Evolutionary conservation across 2,113 vertebrate genomes (phyloP).

Genomic region (Heliornis fulica): DNA sequence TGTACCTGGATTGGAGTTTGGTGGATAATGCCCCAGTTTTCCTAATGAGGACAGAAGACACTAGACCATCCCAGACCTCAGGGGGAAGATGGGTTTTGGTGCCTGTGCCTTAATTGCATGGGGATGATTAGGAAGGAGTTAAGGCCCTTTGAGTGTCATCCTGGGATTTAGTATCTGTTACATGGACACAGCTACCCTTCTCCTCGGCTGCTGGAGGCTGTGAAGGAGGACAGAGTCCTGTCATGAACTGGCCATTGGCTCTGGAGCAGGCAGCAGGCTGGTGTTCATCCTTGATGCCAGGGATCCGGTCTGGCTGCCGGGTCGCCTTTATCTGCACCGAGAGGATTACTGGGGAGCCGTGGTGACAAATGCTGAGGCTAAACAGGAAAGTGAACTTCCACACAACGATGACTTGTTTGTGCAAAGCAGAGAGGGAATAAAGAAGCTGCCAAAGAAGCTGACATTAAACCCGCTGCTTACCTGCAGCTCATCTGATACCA

Average conservation of each 20-base stretch:
- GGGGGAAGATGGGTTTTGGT: neutral
- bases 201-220: neutral
- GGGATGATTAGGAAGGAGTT: neutral
- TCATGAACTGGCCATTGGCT: accelerated
- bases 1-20: neutral
- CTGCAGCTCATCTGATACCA: conserved; percentile 6
- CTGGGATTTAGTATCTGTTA: neutral
- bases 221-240: neutral
- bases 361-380: neutral
- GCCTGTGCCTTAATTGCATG: neutral
- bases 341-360: neutral
- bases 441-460: conserved; percentile 35
- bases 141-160: neutral
- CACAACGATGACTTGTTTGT: conserved; percentile 12
- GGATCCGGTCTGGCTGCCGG: neutral
- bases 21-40: neutral
- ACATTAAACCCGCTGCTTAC: conserved; percentile 19
- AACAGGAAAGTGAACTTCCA: conserved; percentile 30
- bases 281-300: neutral
- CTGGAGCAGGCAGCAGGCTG: neutral
- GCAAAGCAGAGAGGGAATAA: neutral
- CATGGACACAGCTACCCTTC: neutral
- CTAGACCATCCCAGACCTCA: neutral
- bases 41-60: neutral
- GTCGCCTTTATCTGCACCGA: neutral